phyloP scores from a whole-genome alignment of 2,888 invertebrate species.

The Standfussiana lucernea region DNA sequence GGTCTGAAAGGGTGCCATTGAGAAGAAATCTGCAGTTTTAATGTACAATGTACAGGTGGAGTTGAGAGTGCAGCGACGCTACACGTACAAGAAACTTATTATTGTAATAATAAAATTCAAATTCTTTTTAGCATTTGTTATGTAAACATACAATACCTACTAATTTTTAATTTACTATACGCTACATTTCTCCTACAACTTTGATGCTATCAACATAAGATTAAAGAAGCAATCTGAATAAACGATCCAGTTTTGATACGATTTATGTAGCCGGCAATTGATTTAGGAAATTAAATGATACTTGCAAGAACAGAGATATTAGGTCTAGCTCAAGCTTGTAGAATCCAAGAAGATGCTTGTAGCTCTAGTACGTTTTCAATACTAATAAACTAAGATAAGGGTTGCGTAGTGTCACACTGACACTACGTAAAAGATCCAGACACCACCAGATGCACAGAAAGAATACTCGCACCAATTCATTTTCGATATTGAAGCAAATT shows the following conservation, averaged over 20 bases:
- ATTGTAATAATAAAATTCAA: neutral
- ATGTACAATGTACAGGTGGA: neutral
- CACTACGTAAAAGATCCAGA: too few relatives aligned
- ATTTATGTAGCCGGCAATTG: constrained; percentile 6
- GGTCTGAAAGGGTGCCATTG: neutral
- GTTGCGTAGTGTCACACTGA: too few relatives aligned
- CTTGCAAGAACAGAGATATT: neutral
- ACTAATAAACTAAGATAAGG: neutral
- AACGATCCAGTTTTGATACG: neutral
- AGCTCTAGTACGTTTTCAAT: neutral
- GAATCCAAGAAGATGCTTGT: neutral
- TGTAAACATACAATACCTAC: neutral
- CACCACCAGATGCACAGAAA: too few relatives aligned
- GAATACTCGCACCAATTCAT: neutral
- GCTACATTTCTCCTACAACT: constrained; percentile 6
- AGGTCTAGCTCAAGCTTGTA: neutral
- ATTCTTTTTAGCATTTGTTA: neutral
- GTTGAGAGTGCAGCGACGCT: neutral
- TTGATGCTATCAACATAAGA: neutral
- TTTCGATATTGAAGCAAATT: neutral
- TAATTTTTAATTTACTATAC: neutral
- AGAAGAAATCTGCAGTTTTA: neutral
- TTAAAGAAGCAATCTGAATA: neutral
- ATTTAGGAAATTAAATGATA: constrained; percentile 13
- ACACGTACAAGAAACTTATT: neutral